Evolutionary conservation across 2,888 invertebrate genomes (phyloP).

Genomic region (Pseudoips prasinana): DNA sequence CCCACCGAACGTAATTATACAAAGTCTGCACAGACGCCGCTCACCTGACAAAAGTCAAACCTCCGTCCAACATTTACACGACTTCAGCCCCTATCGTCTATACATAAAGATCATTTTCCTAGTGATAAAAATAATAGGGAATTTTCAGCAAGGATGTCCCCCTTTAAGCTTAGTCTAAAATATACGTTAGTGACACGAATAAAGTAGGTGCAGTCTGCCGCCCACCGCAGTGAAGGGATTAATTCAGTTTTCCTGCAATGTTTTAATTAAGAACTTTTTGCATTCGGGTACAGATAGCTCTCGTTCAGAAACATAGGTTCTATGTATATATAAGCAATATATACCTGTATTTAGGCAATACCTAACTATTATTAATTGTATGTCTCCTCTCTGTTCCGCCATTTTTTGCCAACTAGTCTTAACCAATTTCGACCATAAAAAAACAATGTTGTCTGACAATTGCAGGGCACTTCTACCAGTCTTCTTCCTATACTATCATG

Average conservation of each 20-base stretch:
- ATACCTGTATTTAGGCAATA: no score
- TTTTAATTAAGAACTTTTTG: constrained; percentile 63
- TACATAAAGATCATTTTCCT: constrained; percentile 38
- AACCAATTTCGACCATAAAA: no score
- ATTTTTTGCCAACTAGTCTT: no score
- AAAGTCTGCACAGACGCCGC: constrained; percentile 59
- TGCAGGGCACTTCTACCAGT: no score
- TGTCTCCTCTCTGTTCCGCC: no score
- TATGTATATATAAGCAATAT: no score
- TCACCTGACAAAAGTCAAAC: constrained; percentile 44
- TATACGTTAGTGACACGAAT: constrained; percentile 62
- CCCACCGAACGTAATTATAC: constrained; percentile 60
- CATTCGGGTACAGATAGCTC: no score
- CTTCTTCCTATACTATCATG: no score
- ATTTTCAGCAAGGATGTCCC: constrained; percentile 62
- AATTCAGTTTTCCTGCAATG: constrained; percentile 61
- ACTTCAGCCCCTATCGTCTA: constrained; percentile 33
- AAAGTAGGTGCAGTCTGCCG: constrained; percentile 64
- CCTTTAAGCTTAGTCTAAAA: constrained; percentile 61
- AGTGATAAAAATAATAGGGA: constrained; percentile 23
- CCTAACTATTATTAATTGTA: no score
- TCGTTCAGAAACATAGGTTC: no score
- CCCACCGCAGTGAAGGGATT: constrained; percentile 53
- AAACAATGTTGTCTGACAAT: no score
- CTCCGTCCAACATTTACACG: constrained; percentile 18